Conservation (phyloP, 92 coral and sea anemone genomes). For the Epizoanthus ramosus region DNA sequence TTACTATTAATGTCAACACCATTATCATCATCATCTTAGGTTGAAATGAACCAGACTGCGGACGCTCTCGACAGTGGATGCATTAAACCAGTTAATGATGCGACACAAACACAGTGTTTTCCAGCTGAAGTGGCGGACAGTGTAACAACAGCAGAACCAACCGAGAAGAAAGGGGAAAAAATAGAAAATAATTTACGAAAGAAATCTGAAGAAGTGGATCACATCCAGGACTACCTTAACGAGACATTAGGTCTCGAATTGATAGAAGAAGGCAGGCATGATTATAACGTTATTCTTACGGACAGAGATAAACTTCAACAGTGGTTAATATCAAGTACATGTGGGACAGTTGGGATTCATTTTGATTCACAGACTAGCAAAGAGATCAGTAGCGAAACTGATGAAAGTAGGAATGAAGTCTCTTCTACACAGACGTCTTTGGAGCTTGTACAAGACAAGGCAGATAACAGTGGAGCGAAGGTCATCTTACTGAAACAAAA, state of each 20-base stretch:
- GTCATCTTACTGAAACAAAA: conserved; percentile 54
- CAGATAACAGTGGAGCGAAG: conserved; percentile 35
- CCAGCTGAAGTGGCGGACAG: background rate
- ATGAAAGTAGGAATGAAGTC: background rate
- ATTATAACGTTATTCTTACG: conserved; percentile 40
- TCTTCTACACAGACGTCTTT: background rate
- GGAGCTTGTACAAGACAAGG: conserved; percentile 1
- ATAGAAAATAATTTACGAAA: background rate
- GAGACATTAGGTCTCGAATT: conserved; percentile 61
- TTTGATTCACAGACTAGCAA: background rate
- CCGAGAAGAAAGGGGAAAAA: background rate
- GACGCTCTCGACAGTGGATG: background rate
- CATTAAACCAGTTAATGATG: background rate
- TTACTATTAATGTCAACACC: too few relatives aligned
- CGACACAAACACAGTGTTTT: background rate
- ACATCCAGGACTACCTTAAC: conserved; percentile 13
- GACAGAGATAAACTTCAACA: conserved; percentile 66
- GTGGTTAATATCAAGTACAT: conserved; percentile 64
- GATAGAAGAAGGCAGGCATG: conserved; percentile 32
- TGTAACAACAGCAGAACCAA: background rate
- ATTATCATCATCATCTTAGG: too few relatives aligned
- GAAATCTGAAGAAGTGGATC: background rate
- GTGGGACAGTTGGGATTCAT: conserved; percentile 45
- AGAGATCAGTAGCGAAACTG: conserved; percentile 11
- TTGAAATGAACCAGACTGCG: background rate